phyloP scores from a whole-genome alignment of 2,797 vertebrate species.

The Meriones psammophilus region DNA sequence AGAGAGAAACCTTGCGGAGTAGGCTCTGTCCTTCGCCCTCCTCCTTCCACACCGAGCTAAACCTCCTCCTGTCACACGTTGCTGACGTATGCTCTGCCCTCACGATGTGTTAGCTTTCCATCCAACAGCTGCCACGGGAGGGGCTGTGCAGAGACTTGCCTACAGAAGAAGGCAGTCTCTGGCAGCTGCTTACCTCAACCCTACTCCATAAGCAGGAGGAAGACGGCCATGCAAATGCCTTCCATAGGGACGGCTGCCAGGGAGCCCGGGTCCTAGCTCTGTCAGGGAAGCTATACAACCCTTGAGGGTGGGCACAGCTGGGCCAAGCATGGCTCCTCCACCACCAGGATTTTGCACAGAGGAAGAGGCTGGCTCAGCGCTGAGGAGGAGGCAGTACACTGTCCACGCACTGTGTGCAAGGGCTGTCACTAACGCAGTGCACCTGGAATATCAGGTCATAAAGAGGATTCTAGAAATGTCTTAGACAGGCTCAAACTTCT shows the following conservation, averaged over 20 bases:
- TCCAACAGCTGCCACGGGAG: not conserved
- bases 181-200: not conserved
- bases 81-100: not conserved
- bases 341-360: not conserved
- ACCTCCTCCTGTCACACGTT: no score
- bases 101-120: accelerated
- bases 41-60: no score
- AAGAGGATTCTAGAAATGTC: constrained; percentile 26
- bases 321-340: not conserved
- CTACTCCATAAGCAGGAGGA: not conserved
- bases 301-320: not conserved
- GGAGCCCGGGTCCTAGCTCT: not conserved
- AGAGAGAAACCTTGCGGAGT: not conserved
- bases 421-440: not conserved
- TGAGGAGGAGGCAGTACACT: no score
- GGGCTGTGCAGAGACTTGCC: not conserved
- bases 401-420: accelerated
- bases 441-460: not conserved
- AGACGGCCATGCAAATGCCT: not conserved
- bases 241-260: not conserved
- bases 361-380: not conserved
- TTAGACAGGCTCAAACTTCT: not conserved
- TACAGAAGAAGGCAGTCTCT: not conserved
- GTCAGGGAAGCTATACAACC: not conserved
- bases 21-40: not conserved